Conservation (phyloP, 1,140 invertebrate species). For the Ceratitis capitata region DNA sequence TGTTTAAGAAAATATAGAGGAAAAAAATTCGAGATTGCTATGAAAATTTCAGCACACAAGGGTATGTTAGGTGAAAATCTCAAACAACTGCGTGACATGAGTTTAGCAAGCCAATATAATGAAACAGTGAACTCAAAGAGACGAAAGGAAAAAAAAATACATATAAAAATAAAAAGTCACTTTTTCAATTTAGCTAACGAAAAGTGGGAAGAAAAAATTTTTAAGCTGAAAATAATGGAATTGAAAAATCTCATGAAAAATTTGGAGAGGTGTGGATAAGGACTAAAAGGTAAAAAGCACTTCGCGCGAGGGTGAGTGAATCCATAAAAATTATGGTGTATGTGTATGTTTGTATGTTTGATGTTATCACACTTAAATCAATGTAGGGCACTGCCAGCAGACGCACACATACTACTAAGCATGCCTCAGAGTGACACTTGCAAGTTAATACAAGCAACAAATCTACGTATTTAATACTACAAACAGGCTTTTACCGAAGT, state of each 20-base stretch:
- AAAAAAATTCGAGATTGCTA: neutral
- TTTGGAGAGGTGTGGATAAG: neutral
- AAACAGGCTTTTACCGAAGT: neutral
- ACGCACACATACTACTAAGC: neutral
- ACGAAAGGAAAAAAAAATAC: neutral
- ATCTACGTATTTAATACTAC: neutral
- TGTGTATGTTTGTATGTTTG: neutral
- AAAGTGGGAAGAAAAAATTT: neutral
- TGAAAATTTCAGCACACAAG: neutral
- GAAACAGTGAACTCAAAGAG: neutral
- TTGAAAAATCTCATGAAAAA: neutral
- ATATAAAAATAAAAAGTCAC: slow-evolving; percentile 59
- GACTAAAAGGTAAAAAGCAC: neutral
- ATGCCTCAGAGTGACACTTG: neutral
- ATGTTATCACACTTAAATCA: too few relatives aligned
- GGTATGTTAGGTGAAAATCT: neutral
- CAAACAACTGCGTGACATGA: neutral
- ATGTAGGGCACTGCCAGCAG: too few relatives aligned
- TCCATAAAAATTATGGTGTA: neutral
- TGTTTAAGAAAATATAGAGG: too few relatives aligned
- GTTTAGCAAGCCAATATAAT: neutral
- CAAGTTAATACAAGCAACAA: neutral
- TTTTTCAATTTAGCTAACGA: slow-evolving; percentile 57
- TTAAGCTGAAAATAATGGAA: slow-evolving; percentile 19
- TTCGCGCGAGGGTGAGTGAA: neutral